phyloP scores from a whole-genome alignment of 2,113 vertebrate species.

The Sapayoa aenigma region DNA sequence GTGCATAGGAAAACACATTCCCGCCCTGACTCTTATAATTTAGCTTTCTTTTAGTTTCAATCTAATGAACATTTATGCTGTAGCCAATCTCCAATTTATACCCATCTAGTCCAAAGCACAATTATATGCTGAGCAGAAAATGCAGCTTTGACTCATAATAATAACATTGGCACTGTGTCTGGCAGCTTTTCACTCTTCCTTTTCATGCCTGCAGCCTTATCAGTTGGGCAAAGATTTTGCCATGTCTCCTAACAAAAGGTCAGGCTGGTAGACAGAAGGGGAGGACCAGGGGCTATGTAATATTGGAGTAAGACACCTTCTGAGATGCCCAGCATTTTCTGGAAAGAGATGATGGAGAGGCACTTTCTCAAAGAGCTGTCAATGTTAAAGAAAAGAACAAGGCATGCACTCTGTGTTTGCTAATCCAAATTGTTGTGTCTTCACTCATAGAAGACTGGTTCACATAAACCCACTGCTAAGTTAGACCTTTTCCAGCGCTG shows the following conservation, averaged over 20 bases:
- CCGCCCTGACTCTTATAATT: conserved; percentile 33
- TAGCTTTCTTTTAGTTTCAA: conserved; percentile 59
- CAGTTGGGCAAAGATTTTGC: conserved; percentile 7
- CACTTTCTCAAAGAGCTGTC: neutral
- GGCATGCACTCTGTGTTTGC: neutral
- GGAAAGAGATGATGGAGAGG: neutral
- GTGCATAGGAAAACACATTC: conserved; percentile 21
- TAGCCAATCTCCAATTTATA: conserved; percentile 55
- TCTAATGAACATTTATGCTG: conserved; percentile 53
- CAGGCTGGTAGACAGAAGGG: neutral
- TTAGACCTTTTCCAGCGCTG: neutral
- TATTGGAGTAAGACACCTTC: neutral
- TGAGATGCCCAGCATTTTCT: neutral
- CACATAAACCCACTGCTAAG: neutral
- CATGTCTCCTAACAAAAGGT: neutral
- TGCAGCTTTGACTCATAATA: conserved; percentile 56
- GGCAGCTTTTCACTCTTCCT: conserved; percentile 12
- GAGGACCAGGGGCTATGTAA: neutral
- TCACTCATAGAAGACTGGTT: neutral
- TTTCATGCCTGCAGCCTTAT: neutral
- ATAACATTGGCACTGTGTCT: conserved; percentile 43
- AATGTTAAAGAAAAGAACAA: neutral
- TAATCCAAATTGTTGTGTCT: neutral
- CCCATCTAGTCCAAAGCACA: conserved; percentile 42
- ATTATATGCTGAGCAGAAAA: conserved; percentile 7